A percentile compares a stretch with the other conserved stretches of the same genome.
These are phyloP conservation scores for Anguilla anguilla DNA, from an alignment of 2,797 vertebrate genomes.

Conservation along the genomic window DNA sequence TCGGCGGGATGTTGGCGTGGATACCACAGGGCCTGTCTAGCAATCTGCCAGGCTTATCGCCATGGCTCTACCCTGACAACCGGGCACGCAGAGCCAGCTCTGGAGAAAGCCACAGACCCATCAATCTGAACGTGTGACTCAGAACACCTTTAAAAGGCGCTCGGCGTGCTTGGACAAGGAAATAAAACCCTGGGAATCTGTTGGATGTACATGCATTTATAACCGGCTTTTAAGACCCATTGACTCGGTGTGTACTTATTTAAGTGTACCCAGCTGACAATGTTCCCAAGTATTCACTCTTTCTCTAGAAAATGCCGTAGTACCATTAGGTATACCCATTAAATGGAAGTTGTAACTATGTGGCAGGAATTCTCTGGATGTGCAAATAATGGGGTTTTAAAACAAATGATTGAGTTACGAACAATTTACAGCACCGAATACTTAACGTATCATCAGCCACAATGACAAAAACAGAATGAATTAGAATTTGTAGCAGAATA, in stretches of 20 bases:
- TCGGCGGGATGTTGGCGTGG: slow-evolving; percentile 14
- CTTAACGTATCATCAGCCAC: neutral
- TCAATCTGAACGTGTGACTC: neutral
- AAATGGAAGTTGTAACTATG: neutral
- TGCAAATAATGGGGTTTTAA: neutral
- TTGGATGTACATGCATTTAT: slow-evolving; percentile 1
- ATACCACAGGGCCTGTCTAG: neutral
- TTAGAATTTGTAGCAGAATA: neutral
- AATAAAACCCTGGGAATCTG: slow-evolving; percentile 14
- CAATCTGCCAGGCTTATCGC: neutral
- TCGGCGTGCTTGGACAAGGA: neutral
- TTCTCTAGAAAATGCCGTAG: neutral
- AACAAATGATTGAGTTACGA: neutral
- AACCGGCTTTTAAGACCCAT: neutral
- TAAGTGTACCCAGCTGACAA: neutral
- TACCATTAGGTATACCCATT: neutral
- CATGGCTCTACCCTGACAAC: neutral
- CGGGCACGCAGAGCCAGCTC: neutral
- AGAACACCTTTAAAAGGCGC: neutral
- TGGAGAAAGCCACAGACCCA: neutral
- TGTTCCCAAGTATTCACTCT: neutral
- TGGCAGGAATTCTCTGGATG: neutral
- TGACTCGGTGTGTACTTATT: neutral
- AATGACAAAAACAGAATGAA: neutral
- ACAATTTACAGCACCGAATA: neutral